Conservation (phyloP, 2,113 vertebrate genomes). For the Willisornis vidua region DNA sequence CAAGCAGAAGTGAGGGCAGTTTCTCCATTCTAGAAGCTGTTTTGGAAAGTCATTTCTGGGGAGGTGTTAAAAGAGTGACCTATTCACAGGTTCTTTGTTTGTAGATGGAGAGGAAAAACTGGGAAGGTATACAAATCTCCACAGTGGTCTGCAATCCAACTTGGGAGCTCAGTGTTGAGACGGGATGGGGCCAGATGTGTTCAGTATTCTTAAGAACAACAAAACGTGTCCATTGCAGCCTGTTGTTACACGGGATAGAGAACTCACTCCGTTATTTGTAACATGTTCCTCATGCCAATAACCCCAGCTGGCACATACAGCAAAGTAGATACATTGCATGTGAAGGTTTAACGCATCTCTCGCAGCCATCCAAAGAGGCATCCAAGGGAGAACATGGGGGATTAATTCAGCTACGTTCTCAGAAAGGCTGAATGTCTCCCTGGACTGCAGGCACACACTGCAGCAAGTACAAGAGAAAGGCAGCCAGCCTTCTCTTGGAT, state of each 20-base stretch:
- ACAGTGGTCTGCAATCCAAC: constrained; percentile 68
- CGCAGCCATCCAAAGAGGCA: constrained; percentile 64
- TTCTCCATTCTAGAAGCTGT: constrained; percentile 70
- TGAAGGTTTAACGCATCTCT: constrained; percentile 68
- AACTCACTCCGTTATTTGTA: constrained; percentile 71
- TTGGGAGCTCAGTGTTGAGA: constrained; percentile 51
- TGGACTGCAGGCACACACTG: constrained; percentile 70
- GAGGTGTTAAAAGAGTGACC: constrained; percentile 27
- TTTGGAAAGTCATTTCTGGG: constrained; percentile 34
- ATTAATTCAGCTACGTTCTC: constrained; percentile 65
- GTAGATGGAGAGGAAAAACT: constrained; percentile 51
- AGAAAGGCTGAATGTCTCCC: constrained; percentile 66
- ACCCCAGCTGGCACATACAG: constrained; percentile 44
- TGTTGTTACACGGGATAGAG: constrained; percentile 70
- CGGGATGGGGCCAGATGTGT: constrained; percentile 56
- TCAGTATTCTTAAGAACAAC: constrained; percentile 70
- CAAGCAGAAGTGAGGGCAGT: neutral
- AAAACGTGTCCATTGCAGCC: constrained; percentile 71
- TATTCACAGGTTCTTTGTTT: constrained; percentile 57
- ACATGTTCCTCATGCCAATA: constrained; percentile 50
- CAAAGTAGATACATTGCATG: neutral
- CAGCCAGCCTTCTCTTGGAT: constrained; percentile 71
- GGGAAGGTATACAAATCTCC: constrained; percentile 62
- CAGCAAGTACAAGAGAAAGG: constrained; percentile 70
- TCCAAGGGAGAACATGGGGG: constrained; percentile 53